These are phyloP conservation scores for Pungitius pungitius DNA, from an alignment of 2,113 vertebrate genomes.

Conservation along the genomic window DNA sequence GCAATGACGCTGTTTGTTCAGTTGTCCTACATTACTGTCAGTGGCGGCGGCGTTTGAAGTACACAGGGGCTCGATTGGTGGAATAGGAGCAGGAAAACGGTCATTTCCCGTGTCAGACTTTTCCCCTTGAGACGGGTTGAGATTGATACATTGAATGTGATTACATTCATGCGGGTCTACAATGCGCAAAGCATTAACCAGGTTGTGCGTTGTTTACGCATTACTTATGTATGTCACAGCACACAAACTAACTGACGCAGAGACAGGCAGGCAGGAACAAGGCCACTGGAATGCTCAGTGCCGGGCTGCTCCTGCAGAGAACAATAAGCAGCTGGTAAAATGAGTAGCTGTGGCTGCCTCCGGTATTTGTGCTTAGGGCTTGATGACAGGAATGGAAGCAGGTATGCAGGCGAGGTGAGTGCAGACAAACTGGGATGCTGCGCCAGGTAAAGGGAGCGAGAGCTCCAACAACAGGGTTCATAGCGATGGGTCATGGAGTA, in stretches of 20 bases:
- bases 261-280: not conserved
- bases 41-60: slow-evolving; percentile 61
- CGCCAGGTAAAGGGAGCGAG: too few species aligned
- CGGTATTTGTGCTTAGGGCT: not conserved
- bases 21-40: slow-evolving; percentile 87
- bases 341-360: not conserved
- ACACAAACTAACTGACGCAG: not conserved
- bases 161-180: slow-evolving; percentile 8
- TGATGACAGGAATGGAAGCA: slow-evolving; percentile 16
- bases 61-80: not conserved
- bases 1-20: slow-evolving; percentile 85
- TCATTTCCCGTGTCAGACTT: slow-evolving; percentile 61
- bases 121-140: slow-evolving; percentile 9
- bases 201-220: not conserved
- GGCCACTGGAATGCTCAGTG: not conserved
- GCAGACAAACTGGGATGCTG: too few species aligned
- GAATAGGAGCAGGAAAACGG: slow-evolving; percentile 79
- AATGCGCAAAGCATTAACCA: slow-evolving; percentile 1
- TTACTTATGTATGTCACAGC: not conserved
- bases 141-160: slow-evolving; percentile 12
- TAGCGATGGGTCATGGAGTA: too few species aligned
- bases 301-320: not conserved
- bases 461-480: too few species aligned
- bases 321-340: not conserved
- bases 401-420: not conserved